Conservation (phyloP, 2,888 invertebrate genomes). For the Halocaridina rubra region DNA sequence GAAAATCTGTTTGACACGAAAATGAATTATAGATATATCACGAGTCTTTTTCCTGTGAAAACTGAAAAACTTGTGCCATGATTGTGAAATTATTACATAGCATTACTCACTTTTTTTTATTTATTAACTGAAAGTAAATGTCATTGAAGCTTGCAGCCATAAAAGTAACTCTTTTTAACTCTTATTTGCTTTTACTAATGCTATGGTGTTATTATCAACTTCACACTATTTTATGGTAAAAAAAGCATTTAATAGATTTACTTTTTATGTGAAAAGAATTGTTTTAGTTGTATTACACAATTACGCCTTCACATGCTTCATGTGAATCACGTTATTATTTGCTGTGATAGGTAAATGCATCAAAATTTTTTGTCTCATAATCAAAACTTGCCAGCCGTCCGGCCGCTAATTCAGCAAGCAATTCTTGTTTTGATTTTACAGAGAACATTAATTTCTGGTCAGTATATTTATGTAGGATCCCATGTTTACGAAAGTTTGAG, state of each 20-base stretch:
- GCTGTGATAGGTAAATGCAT: slow-evolving; percentile 54
- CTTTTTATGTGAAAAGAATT: background rate
- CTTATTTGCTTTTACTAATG: slow-evolving; percentile 44
- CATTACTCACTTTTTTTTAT: slow-evolving; percentile 46
- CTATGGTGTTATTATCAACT: slow-evolving; percentile 9
- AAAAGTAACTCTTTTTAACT: slow-evolving; percentile 24
- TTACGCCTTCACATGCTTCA: background rate
- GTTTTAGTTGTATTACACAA: background rate
- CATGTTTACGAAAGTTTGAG: too few relatives aligned
- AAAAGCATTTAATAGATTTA: too few relatives aligned
- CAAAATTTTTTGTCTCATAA: slow-evolving; percentile 48
- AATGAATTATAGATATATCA: background rate
- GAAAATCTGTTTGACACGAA: background rate
- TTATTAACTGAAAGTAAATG: slow-evolving; percentile 53
- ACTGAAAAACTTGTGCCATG: slow-evolving; percentile 28
- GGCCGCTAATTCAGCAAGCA: slow-evolving; percentile 29
- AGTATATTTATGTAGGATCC: too few relatives aligned
- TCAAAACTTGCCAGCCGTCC: slow-evolving; percentile 53
- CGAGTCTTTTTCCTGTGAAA: background rate
- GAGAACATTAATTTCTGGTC: too few relatives aligned
- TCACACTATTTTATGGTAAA: background rate
- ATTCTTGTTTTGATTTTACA: slow-evolving; percentile 13
- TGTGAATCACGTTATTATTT: slow-evolving; percentile 40
- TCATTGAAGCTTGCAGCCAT: slow-evolving; percentile 36
- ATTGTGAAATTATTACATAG: slow-evolving; percentile 40